Evolutionary conservation across 1,140 invertebrate genomes (phyloP).

Genomic region (Aradophagus sp.): DNA sequence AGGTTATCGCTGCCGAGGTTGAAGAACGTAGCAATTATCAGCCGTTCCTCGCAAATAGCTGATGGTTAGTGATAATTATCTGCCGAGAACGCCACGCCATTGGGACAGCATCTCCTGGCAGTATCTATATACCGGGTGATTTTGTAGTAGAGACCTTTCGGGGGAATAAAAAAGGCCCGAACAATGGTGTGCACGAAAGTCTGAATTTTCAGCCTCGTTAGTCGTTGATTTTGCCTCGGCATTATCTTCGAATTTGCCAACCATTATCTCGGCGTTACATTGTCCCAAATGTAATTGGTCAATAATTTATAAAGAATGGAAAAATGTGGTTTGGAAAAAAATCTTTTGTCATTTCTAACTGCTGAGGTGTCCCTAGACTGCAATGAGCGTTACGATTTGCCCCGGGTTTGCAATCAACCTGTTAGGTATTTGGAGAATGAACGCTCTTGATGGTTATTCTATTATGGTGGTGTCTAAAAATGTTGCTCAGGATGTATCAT

Average conservation of each 20-base stretch:
- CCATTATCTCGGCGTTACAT: too few relatives aligned
- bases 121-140: constrained; percentile 71
- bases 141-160: constrained; percentile 22
- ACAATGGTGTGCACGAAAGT: constrained; percentile 2
- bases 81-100: constrained; percentile 72
- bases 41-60: constrained; percentile 76
- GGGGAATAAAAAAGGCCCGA: constrained; percentile 13
- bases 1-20: constrained; percentile 72
- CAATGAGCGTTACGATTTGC: too few relatives aligned
- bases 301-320: not conserved
- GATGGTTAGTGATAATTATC: constrained; percentile 76
- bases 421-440: too few relatives aligned
- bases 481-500: too few relatives aligned
- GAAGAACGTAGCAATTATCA: constrained; percentile 75
- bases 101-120: constrained; percentile 64
- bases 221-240: not conserved
- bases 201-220: not conserved
- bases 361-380: too few relatives aligned
- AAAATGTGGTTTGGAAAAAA: not conserved
- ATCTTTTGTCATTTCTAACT: too few relatives aligned
- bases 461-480: too few relatives aligned
- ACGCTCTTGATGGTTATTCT: too few relatives aligned
- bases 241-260: not conserved
- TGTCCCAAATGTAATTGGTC: not conserved
- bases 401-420: too few relatives aligned